These are phyloP conservation scores for Sinohyriopsis cumingii DNA, from an alignment of 2,888 invertebrate species.

Conservation along the genomic window DNA sequence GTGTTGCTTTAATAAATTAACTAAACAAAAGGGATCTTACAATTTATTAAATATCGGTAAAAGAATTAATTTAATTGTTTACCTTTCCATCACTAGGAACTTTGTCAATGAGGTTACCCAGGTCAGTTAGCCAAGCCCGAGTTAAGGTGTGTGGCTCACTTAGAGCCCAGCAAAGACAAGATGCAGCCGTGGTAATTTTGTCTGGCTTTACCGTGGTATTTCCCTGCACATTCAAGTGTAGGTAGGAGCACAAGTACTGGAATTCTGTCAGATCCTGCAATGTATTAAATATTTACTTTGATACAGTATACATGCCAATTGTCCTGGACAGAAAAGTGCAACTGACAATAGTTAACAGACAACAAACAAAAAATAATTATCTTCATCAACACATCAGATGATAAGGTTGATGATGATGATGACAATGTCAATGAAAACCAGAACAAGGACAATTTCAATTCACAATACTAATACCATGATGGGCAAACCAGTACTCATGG, in stretches of 20 bases:
- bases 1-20: too few species aligned
- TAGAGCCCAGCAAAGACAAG: conserved; percentile 61
- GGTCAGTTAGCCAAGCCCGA: conserved; percentile 81
- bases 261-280: conserved; percentile 57
- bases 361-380: too few species aligned
- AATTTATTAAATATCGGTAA: not conserved
- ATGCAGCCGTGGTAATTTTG: conserved; percentile 32
- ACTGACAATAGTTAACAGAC: too few species aligned
- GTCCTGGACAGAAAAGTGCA: not conserved
- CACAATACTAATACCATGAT: too few species aligned
- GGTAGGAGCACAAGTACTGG: conserved; percentile 49
- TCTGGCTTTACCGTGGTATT: conserved; percentile 17
- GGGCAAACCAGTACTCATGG: too few species aligned
- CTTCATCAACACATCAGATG: too few species aligned
- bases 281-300: not conserved
- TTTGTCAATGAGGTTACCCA: conserved; percentile 76
- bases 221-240: conserved; percentile 42
- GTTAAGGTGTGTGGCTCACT: conserved; percentile 70
- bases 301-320: not conserved
- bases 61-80: conserved; percentile 6
- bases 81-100: conserved; percentile 77
- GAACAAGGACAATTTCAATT: too few species aligned
- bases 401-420: too few species aligned
- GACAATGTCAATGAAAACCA: too few species aligned
- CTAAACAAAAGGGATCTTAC: too few species aligned